These are phyloP conservation scores for Pterophyllum scalare DNA, from an alignment of 2,113 vertebrate genomes.

Conservation along the genomic window DNA sequence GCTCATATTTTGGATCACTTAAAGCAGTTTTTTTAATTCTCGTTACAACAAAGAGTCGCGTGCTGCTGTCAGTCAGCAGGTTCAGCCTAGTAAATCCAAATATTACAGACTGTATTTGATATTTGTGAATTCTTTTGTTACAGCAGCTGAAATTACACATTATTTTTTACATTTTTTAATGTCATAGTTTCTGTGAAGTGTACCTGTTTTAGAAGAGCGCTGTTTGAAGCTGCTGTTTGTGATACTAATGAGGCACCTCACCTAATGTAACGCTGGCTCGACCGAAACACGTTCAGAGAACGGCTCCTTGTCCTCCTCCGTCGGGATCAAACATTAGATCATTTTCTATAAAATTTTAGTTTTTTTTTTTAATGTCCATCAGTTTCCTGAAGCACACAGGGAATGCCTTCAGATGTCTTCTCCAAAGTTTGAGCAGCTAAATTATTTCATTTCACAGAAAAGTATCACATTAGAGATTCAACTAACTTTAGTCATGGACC, in stretches of 20 bases:
- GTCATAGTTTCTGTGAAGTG: not conserved
- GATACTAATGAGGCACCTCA: no score
- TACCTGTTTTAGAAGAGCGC: no score
- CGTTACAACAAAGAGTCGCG: not conserved
- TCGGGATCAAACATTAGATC: not conserved
- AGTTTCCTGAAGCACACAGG: not conserved
- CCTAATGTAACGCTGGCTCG: not conserved
- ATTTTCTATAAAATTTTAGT: not conserved
- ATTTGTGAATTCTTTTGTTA: not conserved
- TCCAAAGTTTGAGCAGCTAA: not conserved
- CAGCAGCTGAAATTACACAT: not conserved
- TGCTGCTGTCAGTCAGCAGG: not conserved
- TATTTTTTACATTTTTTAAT: not conserved
- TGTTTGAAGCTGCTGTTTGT: no score
- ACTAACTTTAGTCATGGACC: not conserved
- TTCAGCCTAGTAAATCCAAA: not conserved
- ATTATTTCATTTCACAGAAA: not conserved
- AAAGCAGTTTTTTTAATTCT: fast-evolving
- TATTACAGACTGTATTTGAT: not conserved
- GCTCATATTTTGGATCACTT: not conserved
- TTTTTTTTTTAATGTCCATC: no score
- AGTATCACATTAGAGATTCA: not conserved
- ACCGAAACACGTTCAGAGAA: not conserved
- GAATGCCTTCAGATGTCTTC: not conserved
- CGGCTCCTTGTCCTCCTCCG: not conserved